Conservation (phyloP, 2,797 vertebrate species). For the Enteromius fasciolatus region DNA sequence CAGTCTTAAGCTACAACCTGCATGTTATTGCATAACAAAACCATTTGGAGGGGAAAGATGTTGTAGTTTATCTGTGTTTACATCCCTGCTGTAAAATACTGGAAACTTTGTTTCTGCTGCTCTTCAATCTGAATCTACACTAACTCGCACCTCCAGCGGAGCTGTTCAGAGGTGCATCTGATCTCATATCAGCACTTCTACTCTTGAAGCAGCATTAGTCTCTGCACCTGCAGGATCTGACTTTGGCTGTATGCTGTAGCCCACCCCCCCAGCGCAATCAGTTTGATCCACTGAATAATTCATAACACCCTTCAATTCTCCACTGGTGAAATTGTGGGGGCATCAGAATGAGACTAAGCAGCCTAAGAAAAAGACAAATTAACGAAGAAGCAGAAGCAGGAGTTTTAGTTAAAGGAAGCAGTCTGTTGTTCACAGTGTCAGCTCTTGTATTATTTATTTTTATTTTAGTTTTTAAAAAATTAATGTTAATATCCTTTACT, state of each 20-base stretch:
- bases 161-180: neutral
- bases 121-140: neutral
- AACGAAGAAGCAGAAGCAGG: neutral
- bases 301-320: slow-evolving; percentile 54
- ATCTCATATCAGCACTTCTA: slow-evolving; percentile 32
- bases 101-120: neutral
- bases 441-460: neutral
- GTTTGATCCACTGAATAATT: slow-evolving; percentile 56
- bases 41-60: neutral
- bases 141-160: neutral
- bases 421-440: neutral
- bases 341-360: slow-evolving; percentile 24
- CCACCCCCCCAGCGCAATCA: slow-evolving; percentile 44
- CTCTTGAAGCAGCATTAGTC: slow-evolving; percentile 26
- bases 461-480: neutral
- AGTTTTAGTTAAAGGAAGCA: neutral
- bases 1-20: neutral
- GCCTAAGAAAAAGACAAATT: neutral
- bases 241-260: slow-evolving; percentile 35
- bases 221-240: slow-evolving; percentile 41
- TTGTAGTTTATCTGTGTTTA: neutral
- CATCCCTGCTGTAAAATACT: neutral
- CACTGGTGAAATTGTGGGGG: slow-evolving; percentile 25
- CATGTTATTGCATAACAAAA: neutral
- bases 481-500: neutral